A percentile compares a stretch with the other conserved stretches of the same genome.
phyloP scores from a whole-genome alignment of 2,113 vertebrate genomes.

The Gambusia affinis region DNA sequence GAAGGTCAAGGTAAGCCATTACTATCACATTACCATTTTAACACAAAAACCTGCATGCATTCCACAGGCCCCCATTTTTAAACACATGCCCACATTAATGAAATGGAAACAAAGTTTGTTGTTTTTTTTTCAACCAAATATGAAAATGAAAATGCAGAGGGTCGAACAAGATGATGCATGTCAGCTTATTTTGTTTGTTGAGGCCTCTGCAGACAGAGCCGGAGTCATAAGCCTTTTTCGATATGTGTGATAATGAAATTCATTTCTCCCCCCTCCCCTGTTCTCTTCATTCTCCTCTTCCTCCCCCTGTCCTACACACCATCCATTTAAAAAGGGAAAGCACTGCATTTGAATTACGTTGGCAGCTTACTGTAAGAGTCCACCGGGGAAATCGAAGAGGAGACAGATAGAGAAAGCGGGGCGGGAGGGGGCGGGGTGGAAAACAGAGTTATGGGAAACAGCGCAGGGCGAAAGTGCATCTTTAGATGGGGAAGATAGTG shows the following conservation, averaged over 20 bases:
- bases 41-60: background rate
- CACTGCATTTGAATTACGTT: slow-evolving; percentile 76
- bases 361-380: slow-evolving; percentile 79
- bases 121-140: background rate
- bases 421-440: slow-evolving; percentile 5
- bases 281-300: slow-evolving; percentile 18
- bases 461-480: slow-evolving; percentile 40
- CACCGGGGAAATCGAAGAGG: slow-evolving; percentile 73
- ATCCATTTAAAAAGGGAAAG: slow-evolving; percentile 67
- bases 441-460: slow-evolving; percentile 67
- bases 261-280: slow-evolving; percentile 55
- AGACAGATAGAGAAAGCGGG: slow-evolving; percentile 40
- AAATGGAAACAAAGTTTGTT: slow-evolving; percentile 14
- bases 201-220: slow-evolving; percentile 21
- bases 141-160: background rate
- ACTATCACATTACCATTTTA: background rate
- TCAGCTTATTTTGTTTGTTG: slow-evolving; percentile 32
- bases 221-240: slow-evolving; percentile 45
- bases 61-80: background rate
- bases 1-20: slow-evolving; percentile 1
- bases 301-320: slow-evolving; percentile 40
- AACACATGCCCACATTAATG: background rate
- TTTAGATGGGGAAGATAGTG: slow-evolving; percentile 57
- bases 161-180: slow-evolving; percentile 9
- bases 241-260: slow-evolving; percentile 72